phyloP scores from a whole-genome alignment of 2,797 vertebrate species.

The Amblyopsis hoosieri region DNA sequence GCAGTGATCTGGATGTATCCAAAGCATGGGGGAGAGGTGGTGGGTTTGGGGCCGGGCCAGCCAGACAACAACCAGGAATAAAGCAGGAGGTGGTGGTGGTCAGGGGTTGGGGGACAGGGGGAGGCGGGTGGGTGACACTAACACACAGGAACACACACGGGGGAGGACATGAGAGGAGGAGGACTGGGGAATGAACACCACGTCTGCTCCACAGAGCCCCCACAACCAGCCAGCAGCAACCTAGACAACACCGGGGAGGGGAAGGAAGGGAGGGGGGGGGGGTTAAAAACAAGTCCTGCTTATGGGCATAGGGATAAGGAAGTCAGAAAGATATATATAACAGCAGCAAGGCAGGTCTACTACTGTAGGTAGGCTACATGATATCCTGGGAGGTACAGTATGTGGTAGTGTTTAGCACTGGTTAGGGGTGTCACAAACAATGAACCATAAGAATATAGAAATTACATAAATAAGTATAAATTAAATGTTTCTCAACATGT shows the following conservation, averaged over 20 bases:
- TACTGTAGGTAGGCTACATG: no score
- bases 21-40: conserved; percentile 81
- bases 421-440: no score
- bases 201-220: conserved; percentile 65
- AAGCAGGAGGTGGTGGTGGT: conserved; percentile 15
- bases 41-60: conserved; percentile 54
- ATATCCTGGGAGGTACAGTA: not conserved
- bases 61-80: conserved; percentile 39
- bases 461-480: no score
- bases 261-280: not conserved
- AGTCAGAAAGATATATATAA: not conserved
- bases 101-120: conserved; percentile 35
- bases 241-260: conserved; percentile 23
- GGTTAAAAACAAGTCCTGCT: not conserved
- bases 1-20: conserved; percentile 77
- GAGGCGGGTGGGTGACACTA: conserved; percentile 58
- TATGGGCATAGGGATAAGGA: not conserved
- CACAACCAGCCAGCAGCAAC: conserved; percentile 57
- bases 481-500: no score
- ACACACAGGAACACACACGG: conserved; percentile 64
- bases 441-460: no score
- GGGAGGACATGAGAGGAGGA: conserved; percentile 73
- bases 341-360: not conserved
- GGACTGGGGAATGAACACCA: conserved; percentile 61
- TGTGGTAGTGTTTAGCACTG: conserved; percentile 1